Conservation (phyloP, 30 jellyfish, hydroid and myxozoan species). For the Rhopilema esculentum region DNA sequence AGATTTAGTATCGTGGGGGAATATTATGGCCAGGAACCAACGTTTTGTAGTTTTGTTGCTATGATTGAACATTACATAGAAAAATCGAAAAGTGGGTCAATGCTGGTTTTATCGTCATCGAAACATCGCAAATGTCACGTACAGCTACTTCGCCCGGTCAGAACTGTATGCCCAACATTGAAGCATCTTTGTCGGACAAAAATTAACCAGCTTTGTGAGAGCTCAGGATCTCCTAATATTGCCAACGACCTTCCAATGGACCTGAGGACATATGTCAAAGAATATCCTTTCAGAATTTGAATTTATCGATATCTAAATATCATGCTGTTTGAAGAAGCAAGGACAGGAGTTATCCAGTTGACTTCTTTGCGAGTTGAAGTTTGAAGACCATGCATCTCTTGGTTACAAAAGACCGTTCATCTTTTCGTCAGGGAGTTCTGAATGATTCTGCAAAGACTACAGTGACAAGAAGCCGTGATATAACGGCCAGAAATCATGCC, state of each 20-base stretch:
- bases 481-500: too few species aligned
- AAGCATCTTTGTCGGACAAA: conserved; percentile 56
- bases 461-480: too few species aligned
- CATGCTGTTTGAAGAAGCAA: too few species aligned
- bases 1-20: conserved; percentile 48
- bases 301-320: not conserved
- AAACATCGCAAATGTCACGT: conserved; percentile 7
- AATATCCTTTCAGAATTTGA: conserved; percentile 36
- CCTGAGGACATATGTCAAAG: conserved; percentile 6
- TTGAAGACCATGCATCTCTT: too few species aligned
- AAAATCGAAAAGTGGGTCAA: conserved; percentile 6
- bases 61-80: conserved; percentile 37
- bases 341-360: not conserved
- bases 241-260: conserved; percentile 18
- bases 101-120: conserved; percentile 3
- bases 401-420: too few species aligned
- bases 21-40: conserved; percentile 22
- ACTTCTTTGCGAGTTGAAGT: too few species aligned
- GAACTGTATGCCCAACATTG: conserved; percentile 34
- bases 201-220: conserved; percentile 12
- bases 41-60: conserved; percentile 15
- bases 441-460: too few species aligned
- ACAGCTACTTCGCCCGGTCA: conserved; percentile 32
- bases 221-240: not conserved
- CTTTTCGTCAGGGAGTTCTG: too few species aligned